Evolutionary conservation across 2,113 vertebrate species (phyloP).

Genomic region (Pituophis catenifer): DNA sequence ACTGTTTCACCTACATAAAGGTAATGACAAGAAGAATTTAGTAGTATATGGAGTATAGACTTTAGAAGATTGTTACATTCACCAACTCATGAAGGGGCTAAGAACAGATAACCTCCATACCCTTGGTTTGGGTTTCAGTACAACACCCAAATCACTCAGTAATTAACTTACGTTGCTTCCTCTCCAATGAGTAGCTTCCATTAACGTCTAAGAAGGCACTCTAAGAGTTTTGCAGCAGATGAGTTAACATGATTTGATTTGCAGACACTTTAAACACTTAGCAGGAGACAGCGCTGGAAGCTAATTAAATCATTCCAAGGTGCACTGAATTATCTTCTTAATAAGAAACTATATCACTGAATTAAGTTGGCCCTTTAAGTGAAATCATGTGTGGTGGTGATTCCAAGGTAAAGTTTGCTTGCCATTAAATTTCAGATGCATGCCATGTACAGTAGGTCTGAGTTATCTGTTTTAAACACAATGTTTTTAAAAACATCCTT

Average conservation of each 20-base stretch:
- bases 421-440: constrained; percentile 72
- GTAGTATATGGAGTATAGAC: neutral
- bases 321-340: constrained; percentile 76
- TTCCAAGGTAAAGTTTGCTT: constrained; percentile 65
- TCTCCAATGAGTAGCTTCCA: constrained; percentile 57
- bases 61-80: constrained; percentile 1
- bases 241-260: constrained; percentile 81
- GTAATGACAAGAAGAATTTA: neutral
- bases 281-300: constrained; percentile 75
- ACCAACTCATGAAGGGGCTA: neutral
- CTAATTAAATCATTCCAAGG: constrained; percentile 79
- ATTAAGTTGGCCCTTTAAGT: constrained; percentile 70
- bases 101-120: constrained; percentile 43
- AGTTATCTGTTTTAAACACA: constrained; percentile 29
- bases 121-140: constrained; percentile 59
- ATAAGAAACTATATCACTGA: constrained; percentile 76
- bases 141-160: constrained; percentile 72
- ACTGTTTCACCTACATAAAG: neutral
- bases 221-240: constrained; percentile 67
- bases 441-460: constrained; percentile 39
- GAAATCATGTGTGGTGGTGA: constrained; percentile 37
- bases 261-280: constrained; percentile 81
- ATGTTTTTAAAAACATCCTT: constrained; percentile 15
- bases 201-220: constrained; percentile 70
- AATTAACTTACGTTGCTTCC: constrained; percentile 74